phyloP scores from a whole-genome alignment of 2,888 invertebrate species.

The Cactoblastis cactorum region DNA sequence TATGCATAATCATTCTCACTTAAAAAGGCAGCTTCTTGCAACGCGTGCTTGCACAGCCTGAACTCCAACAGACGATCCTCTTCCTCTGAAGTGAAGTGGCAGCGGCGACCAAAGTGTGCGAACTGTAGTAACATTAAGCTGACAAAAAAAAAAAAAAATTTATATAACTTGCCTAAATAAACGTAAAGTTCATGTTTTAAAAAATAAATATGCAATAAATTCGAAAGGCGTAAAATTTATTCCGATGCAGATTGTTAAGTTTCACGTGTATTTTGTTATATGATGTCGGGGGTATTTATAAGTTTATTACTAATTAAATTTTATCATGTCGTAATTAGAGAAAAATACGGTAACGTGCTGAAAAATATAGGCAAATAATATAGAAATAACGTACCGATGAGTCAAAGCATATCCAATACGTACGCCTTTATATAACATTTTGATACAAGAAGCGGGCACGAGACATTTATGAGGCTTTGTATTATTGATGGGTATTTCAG shows the following conservation, averaged over 20 bases:
- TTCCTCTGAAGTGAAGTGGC: neutral
- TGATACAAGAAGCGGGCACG: neutral
- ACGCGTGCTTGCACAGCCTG: neutral
- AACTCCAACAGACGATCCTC: neutral
- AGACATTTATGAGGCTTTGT: neutral
- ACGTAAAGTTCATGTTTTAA: too few relatives aligned
- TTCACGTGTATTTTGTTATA: too few relatives aligned
- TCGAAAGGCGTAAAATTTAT: too few relatives aligned
- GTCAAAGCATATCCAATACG: neutral
- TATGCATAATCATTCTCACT: neutral
- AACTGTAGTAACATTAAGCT: neutral
- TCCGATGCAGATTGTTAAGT: too few relatives aligned
- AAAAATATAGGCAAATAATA: neutral
- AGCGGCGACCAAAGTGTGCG: neutral
- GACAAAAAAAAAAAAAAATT: too few relatives aligned
- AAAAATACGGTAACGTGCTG: too few relatives aligned
- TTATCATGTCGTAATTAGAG: too few relatives aligned
- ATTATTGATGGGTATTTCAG: neutral
- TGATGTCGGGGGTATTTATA: too few relatives aligned
- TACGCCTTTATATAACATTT: neutral
- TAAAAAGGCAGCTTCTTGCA: neutral
- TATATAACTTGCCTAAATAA: too few relatives aligned
- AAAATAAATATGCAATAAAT: too few relatives aligned
- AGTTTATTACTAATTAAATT: neutral
- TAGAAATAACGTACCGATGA: conserved; percentile 1